Conservation (phyloP, 2,888 invertebrate genomes). For the Adelphocoris suturalis region DNA sequence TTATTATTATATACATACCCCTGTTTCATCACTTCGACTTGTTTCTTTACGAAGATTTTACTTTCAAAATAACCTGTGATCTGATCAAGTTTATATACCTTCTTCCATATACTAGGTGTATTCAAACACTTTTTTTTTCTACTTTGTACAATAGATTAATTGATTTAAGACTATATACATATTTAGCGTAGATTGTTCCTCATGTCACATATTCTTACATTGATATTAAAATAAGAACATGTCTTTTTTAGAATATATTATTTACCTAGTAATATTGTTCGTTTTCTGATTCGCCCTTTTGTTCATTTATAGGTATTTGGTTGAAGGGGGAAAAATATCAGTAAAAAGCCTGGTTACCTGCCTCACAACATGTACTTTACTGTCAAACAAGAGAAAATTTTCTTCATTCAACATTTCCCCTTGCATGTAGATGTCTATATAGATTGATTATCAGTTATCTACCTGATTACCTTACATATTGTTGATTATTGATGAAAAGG, state of each 20-base stretch:
- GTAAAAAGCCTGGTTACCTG: too few relatives aligned
- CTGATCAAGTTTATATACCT: slow-evolving; percentile 17
- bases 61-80: neutral
- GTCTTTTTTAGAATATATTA: slow-evolving; percentile 1
- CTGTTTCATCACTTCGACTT: slow-evolving; percentile 30
- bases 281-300: too few relatives aligned
- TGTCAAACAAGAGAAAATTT: too few relatives aligned
- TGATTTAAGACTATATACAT: neutral
- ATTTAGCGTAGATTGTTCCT: neutral
- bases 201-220: neutral
- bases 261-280: neutral
- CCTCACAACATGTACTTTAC: too few relatives aligned
- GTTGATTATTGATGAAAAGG: too few relatives aligned
- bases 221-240: neutral
- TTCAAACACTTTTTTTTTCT: neutral
- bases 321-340: too few relatives aligned
- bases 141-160: neutral
- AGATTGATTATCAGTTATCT: too few relatives aligned
- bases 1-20: neutral
- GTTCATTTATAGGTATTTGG: too few relatives aligned
- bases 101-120: neutral
- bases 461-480: too few relatives aligned
- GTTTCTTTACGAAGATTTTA: neutral
- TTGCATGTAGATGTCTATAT: too few relatives aligned
- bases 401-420: too few relatives aligned